Evolutionary conservation across 2,797 vertebrate genomes (phyloP), one percentile per base, ranked within the genome.

Genomic region (Acipenser oxyrinchus): DNA sequence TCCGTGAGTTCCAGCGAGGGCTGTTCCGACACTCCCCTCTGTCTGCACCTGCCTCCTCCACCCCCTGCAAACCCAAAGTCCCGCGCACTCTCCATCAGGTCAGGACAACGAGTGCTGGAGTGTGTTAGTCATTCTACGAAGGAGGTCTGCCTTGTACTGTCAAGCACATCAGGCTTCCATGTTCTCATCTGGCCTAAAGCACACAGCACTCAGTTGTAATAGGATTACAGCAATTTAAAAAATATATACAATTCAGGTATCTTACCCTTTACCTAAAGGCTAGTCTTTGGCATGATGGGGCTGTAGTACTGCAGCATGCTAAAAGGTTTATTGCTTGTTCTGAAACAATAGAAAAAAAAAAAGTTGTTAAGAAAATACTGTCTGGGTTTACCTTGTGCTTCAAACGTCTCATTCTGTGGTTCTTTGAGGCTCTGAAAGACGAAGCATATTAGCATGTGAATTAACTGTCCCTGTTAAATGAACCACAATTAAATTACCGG

Each of bases 371-470:
- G 6, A 52, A 52, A 53, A 5, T 51, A n/a, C 10, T 12, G 12
- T 6, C 58, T 6, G 9, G 12, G 68, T 6, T 10, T 73, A 92
- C 89, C 88, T 86, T 85, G 81, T 66, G 79, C 82, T 71, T 88
- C 84, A 65, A 86, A 86, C 3, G 62, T 76, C 11, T 83, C 73
- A 6, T 77, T 81, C 71, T 71, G 72, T 61, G 77, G 57, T 15
- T 83, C 80, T 68, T 86, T 92, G 65, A 88, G 82, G 69, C 85
- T 91, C 90, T 92, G 80, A 23, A 73, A 68, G 78, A 75, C 73
- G 77, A 70, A 72, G 51, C 37, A 37, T 37, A 37, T 37, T 37
- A 37, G 37, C 37, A 37, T 37, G 3, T 37, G 37, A 72, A 13
- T 11, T 37, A 18, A 18, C 37, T 4, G 37, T 37, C 37, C 37